phyloP scores from a whole-genome alignment of 2,888 invertebrate genomes.

The Leptinotarsa rubiginosa region DNA sequence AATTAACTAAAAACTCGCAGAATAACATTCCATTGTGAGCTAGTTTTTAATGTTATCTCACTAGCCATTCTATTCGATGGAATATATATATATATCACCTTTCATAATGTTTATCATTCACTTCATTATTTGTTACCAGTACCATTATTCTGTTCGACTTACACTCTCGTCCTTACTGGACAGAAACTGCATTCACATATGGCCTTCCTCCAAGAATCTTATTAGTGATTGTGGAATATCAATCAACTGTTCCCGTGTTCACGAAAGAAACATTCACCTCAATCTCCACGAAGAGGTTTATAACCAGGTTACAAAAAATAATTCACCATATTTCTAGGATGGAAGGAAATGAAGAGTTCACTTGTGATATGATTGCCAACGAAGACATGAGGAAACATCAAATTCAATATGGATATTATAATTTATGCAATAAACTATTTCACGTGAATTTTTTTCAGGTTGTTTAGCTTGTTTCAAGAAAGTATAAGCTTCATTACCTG shows the following conservation, averaged over 20 bases:
- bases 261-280: background rate
- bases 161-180: background rate
- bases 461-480: no score
- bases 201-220: background rate
- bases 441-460: no score
- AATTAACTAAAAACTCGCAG: background rate
- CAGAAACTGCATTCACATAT: constrained; percentile 8
- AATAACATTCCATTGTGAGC: background rate
- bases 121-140: background rate
- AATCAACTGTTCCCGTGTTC: background rate
- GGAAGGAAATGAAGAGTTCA: no score
- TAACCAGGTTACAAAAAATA: no score
- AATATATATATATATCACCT: background rate
- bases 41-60: background rate
- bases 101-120: background rate
- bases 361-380: no score
- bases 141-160: background rate
- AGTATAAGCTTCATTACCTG: no score
- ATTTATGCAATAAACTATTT: no score
- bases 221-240: background rate
- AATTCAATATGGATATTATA: no score
- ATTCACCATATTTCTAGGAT: no score
- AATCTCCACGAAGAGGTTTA: background rate
- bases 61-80: background rate
- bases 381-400: no score